Evolutionary conservation across 2,797 vertebrate species (phyloP).

Genomic region (Acridotheres tristis): DNA sequence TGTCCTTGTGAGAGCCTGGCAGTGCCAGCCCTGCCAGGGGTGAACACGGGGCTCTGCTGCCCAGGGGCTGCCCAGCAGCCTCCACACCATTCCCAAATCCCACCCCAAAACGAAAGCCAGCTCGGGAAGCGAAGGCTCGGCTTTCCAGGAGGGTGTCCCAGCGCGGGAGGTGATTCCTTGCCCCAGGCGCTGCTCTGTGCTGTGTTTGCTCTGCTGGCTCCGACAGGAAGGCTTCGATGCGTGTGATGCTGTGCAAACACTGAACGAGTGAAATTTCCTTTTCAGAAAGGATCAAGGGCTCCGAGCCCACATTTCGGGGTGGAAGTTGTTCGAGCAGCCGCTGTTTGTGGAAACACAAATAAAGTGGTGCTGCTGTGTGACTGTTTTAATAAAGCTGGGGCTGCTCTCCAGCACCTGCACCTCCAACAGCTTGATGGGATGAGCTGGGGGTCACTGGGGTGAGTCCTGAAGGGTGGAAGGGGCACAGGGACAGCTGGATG

Average conservation of each 20-base stretch:
- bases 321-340: not conserved
- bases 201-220: not conserved
- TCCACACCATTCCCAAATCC: not conserved
- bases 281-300: not conserved
- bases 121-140: not conserved
- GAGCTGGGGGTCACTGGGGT: accelerated
- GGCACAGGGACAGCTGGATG: not conserved
- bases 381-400: not conserved
- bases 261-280: not conserved
- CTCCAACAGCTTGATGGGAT: not conserved
- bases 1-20: not conserved
- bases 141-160: not conserved
- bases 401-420: not conserved
- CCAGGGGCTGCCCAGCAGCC: not conserved
- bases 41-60: not conserved
- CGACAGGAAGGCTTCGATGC: accelerated
- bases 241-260: not conserved
- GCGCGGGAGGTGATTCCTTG: not conserved
- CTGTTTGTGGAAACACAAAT: not conserved
- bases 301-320: not conserved
- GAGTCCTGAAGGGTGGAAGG: not conserved
- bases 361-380: accelerated
- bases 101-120: not conserved
- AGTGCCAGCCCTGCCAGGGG: not conserved
- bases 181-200: not conserved